Evolutionary conservation across 2,113 vertebrate species (phyloP), one percentile per base, ranked within the genome.

Genomic region (Calyptomena viridis): DNA sequence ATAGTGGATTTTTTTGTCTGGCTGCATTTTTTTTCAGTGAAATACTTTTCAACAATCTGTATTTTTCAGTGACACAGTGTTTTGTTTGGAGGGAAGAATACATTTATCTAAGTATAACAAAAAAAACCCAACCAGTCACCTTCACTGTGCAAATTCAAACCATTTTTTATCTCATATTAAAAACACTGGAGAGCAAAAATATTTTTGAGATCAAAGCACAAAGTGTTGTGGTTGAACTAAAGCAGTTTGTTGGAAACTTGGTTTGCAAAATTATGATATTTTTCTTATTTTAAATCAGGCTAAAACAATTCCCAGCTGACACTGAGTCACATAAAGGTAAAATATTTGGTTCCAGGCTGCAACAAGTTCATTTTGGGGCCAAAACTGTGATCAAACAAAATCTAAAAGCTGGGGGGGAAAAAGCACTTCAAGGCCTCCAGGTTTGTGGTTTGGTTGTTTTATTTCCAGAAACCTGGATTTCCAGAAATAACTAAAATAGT

Each of bases 351-450:
- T 62, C 66, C 55, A 60, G 10, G 21, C 35, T 39, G 62, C 15
- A 79, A 14, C 8, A 52, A 68, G 53, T 30, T 63, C 35, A 20
- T 5, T 8, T 6, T 0, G 31, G n/a, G 68, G 46, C 68, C 53
- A 56, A 47, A 79, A 33, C 24, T 80, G 66, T 2, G n/a, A 73
- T 6, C 39, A 47, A 72, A 66, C 6, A 42, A 76, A 69, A 60
- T 3, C 8, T 17, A 7, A 28, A 72, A 67, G 12, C 0, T 37
- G 21, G 12, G 14, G 27, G 24, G 2, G 9, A 14, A 44, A 17
- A 14, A 28, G 16, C 16, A 44, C 16, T 69, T 64, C 12, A 35
- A 9, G 39, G 60, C 18, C 33, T 72, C 56, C 25, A 39, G 5
- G 8, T 49, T 52, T 37, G 7, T 68, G 42, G 7, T 77, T 35